Evolutionary conservation across 2,888 invertebrate species (phyloP), one percentile per base, ranked within the genome.

Genomic region (Apamea anceps): DNA sequence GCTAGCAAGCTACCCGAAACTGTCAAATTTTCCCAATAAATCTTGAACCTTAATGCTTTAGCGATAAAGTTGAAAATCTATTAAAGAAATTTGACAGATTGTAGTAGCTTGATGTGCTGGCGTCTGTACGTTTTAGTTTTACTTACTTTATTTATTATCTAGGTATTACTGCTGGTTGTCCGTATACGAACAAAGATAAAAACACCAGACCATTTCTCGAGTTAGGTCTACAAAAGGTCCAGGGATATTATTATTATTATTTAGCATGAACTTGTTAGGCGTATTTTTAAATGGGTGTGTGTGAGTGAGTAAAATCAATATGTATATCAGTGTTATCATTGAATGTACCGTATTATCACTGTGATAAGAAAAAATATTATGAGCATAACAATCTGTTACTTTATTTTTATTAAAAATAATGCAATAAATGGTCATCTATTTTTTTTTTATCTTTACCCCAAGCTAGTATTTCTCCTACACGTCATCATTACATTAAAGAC

Each of bases 261-360:
- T n/a, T n/a, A n/a, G n/a, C n/a, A n/a, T n/a, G 15, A 45, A 42
- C 28, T 60, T 60, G 15, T 25, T 28, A 65, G n/a, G n/a, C n/a
- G n/a, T 48, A 66, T 70, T 70, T 54, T 0, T 51, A 6, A 21
- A 21, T 21, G 2, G 7, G 21, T 54, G 10, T 45, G 21, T 54
- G 21, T 54, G 51, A 25, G 42, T 42, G 0, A 32, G 7, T 57
- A 67, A 7, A 60, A 60, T 62, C 25, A 37, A 15, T n/a, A 18
- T 21, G 37, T 3, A 37, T 37, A 25, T 54, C 62, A 18, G 37
- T 81, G 7, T 81, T 82, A 82, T 65, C 76, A 82, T 60, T 70
- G 57, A 60, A 42, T 21, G 42, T 42, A 28, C 51, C 13, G 15
- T 42, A 42, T 76, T 75, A 71, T 71, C 70, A 42, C 2, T 32